Evolutionary conservation across 2,113 vertebrate genomes (phyloP), one percentile per base, ranked within the genome.

Genomic region (Perca flavescens): DNA sequence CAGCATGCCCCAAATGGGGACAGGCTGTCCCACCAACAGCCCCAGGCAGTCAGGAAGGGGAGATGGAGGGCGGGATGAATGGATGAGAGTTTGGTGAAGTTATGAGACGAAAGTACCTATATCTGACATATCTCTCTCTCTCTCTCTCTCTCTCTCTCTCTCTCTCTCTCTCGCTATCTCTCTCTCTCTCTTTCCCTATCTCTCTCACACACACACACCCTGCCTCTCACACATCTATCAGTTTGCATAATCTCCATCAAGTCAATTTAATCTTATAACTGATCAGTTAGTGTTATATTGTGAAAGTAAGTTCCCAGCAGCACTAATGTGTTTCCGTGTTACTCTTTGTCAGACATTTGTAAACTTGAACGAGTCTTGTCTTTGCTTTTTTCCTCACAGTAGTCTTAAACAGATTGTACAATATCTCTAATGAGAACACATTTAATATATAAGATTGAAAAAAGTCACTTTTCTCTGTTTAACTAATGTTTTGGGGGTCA

Each of bases 1-100:
- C 95, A 93, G 87, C 79, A 40, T 31, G 78, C 25, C 80, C 83
- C 13, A 84, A 91, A 92, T 86, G 79, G 66, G 90, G 88, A 64
- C 85, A 92, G 91, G 78, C 84, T 74, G 70, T 74, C 82, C 88
- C 70, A 81, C 74, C 62, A 83, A 85, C 73, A 62, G 93, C 93
- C 92, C 34, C 14, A 62, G 89, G 93, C 81, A 56, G 25, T 77
- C 16, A 81, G 52, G 69, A 84, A 72, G 87, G 84, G 65, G 79
- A 83, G 80, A 71, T 46, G 21, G 46, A 61, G 43, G 57, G 77
- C 28, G 5, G 83, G 71, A 69, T 36, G 78, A 61, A 67, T 10
- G 47, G 58, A 66, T 28, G 78, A 63, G 52, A 73, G 60, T 73
- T 73, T 57, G 52, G 28, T 61, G 28, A 65, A 22, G 72, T 56